These are phyloP conservation scores for Baronia brevicornis DNA, from an alignment of 2,888 invertebrate genomes.

Conservation along the genomic window DNA sequence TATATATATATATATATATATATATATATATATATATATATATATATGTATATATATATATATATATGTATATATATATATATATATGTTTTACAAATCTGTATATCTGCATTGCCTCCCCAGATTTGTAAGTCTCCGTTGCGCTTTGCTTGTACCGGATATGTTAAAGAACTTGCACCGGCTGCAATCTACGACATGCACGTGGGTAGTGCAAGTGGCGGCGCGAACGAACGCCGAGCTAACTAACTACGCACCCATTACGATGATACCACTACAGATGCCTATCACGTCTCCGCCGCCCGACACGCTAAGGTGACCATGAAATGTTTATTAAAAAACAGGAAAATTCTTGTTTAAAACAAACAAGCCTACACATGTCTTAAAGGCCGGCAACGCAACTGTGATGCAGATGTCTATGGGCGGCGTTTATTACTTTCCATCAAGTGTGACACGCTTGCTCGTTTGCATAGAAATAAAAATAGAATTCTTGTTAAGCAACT, in stretches of 20 bases:
- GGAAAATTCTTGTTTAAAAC: not conserved
- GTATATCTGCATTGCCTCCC: constrained; percentile 19
- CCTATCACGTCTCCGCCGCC: constrained; percentile 80
- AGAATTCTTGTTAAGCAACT: too few relatives aligned
- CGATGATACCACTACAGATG: constrained; percentile 72
- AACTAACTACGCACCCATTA: constrained; percentile 77
- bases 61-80: too few relatives aligned
- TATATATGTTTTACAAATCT: not conserved
- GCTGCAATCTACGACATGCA: constrained; percentile 87
- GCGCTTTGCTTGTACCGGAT: constrained; percentile 85
- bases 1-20: too few relatives aligned
- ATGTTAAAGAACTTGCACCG: constrained; percentile 82
- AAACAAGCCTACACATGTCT: constrained; percentile 1
- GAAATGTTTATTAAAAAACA: not conserved
- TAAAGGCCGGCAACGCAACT: too few relatives aligned
- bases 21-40: too few relatives aligned
- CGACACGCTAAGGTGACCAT: constrained; percentile 78
- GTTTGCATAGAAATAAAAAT: too few relatives aligned
- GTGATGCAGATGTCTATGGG: too few relatives aligned
- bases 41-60: too few relatives aligned
- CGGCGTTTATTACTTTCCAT: too few relatives aligned
- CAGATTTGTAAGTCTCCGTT: constrained; percentile 82
- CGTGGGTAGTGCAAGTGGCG: constrained; percentile 91
- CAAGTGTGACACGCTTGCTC: too few relatives aligned
- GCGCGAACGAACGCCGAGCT: constrained; percentile 54